These are phyloP conservation scores for Mythimna vitellina DNA, from an alignment of 2,888 invertebrate species.

Conservation along the genomic window DNA sequence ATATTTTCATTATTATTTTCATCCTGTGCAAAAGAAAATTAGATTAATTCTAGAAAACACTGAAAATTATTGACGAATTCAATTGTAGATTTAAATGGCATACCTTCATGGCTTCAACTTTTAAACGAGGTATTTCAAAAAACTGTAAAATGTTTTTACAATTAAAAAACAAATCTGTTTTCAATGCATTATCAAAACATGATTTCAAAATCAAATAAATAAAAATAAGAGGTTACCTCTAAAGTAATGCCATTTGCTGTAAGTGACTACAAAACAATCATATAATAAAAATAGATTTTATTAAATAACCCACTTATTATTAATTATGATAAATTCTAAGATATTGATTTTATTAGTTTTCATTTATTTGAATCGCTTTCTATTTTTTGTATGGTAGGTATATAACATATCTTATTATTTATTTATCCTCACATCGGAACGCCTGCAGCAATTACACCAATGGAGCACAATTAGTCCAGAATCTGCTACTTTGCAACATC, in stretches of 20 bases:
- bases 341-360: too few species aligned
- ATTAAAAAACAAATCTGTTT: not conserved
- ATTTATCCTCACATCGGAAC: too few species aligned
- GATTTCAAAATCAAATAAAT: not conserved
- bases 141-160: conserved; percentile 10
- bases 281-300: not conserved
- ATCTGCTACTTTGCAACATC: too few species aligned
- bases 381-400: too few species aligned
- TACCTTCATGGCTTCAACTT: conserved; percentile 26
- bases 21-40: not conserved
- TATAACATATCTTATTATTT: too few species aligned
- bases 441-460: too few species aligned
- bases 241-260: conserved; percentile 29
- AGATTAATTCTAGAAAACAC: not conserved
- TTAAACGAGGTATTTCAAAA: conserved; percentile 40
- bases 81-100: not conserved
- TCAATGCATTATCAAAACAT: too few species aligned
- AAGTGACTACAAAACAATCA: conserved; percentile 1
- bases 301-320: too few species aligned
- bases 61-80: not conserved
- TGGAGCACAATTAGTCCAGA: too few species aligned
- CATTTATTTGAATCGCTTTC: too few species aligned
- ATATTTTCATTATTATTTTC: conserved; percentile 8
- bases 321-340: too few species aligned
- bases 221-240: conserved; percentile 11